Evolutionary conservation across 2,888 invertebrate species (phyloP).

Genomic region (Empis livida): DNA sequence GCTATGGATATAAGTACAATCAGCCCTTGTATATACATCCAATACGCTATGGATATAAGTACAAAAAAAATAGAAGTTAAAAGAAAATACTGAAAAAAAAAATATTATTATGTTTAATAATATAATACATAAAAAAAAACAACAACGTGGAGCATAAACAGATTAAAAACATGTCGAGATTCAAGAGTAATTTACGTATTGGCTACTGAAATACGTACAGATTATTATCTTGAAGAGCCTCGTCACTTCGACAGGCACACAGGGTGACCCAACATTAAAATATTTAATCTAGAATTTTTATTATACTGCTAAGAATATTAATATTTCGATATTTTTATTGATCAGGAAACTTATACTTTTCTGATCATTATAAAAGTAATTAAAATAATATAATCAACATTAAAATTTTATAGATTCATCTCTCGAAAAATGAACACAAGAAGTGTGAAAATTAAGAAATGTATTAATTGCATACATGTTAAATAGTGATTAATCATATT

Average conservation of each 20-base stretch:
- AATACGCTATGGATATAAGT: conserved; percentile 3
- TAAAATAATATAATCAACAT: too few relatives aligned
- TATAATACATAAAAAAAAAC: conserved; percentile 17
- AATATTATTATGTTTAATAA: conserved; percentile 14
- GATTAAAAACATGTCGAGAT: conserved; percentile 20
- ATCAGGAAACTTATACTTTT: too few relatives aligned
- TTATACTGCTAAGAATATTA: too few relatives aligned
- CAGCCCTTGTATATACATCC: conserved; percentile 1
- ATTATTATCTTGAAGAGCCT: conserved; percentile 26
- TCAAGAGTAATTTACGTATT: conserved; percentile 35
- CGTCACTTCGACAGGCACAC: conserved; percentile 18
- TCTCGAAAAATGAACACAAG: too few relatives aligned
- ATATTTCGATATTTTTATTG: too few relatives aligned
- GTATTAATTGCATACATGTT: too few relatives aligned
- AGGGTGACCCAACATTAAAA: background rate
- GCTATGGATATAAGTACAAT: conserved; percentile 8
- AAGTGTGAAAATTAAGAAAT: too few relatives aligned
- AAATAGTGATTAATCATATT: too few relatives aligned
- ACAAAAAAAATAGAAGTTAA: conserved; percentile 2
- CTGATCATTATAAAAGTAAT: too few relatives aligned
- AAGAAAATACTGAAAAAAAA: conserved; percentile 9
- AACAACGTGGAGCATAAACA: conserved; percentile 24
- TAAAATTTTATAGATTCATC: too few relatives aligned
- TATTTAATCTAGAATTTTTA: too few relatives aligned
- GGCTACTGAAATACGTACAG: conserved; percentile 37